Evolutionary conservation across 37 sponge, comb jelly and placozoan species (phyloP).

Genomic region (Dysidea cf. avara): DNA sequence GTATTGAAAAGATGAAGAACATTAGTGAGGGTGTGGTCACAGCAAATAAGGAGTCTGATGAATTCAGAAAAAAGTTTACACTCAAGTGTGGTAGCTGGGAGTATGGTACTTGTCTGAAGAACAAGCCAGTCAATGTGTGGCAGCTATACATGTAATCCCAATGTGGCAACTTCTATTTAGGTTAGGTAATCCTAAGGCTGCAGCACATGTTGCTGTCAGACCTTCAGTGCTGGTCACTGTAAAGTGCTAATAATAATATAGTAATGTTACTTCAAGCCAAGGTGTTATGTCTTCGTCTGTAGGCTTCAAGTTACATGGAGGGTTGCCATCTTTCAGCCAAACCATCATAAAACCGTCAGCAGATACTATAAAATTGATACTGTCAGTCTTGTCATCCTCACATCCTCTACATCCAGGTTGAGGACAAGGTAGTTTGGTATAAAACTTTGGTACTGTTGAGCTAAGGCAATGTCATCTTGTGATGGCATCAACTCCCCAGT

Average conservation of each 20-base stretch:
- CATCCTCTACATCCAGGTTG: slow-evolving; percentile 91
- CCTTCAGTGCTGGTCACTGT: too few relatives aligned
- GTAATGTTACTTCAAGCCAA: background rate
- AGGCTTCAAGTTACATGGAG: too few relatives aligned
- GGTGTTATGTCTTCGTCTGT: background rate
- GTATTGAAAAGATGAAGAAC: background rate
- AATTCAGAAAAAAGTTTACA: background rate
- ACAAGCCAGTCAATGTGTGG: background rate
- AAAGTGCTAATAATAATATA: too few relatives aligned
- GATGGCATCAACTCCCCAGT: slow-evolving; percentile 55
- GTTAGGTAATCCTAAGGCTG: too few relatives aligned
- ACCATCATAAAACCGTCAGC: too few relatives aligned
- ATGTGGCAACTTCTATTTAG: background rate
- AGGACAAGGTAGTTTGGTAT: slow-evolving; percentile 55
- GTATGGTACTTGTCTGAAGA: slow-evolving; percentile 2
- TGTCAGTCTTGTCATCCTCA: slow-evolving; percentile 24
- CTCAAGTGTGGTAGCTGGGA: background rate
- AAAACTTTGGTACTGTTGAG: slow-evolving; percentile 55
- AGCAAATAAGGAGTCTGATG: background rate
- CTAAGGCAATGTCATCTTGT: slow-evolving; percentile 52
- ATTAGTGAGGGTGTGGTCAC: background rate
- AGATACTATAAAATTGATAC: background rate
- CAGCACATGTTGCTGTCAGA: too few relatives aligned
- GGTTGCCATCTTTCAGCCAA: too few relatives aligned
- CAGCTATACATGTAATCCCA: slow-evolving; percentile 6